A percentile compares a stretch with the other conserved stretches of the same genome.
Evolutionary conservation across 2,797 vertebrate species (phyloP).

Genomic region (Gastrophryne carolinensis): DNA sequence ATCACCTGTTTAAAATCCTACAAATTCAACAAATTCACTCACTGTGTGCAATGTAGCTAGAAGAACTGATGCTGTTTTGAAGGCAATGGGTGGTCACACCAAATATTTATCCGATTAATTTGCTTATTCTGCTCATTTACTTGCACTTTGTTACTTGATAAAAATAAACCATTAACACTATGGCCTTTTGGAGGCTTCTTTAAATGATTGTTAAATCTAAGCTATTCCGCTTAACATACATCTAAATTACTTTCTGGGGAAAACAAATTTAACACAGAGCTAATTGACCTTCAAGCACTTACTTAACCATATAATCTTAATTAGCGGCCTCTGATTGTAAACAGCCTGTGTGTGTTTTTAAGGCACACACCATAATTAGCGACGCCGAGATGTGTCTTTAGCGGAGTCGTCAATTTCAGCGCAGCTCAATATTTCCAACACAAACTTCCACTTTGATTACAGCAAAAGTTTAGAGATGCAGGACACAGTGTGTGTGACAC

Average conservation of each 20-base stretch:
- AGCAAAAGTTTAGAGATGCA: too few relatives aligned
- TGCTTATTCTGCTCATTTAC: too few relatives aligned
- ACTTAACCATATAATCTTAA: not conserved
- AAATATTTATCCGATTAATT: too few relatives aligned
- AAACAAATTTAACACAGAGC: not conserved
- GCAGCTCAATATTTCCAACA: not conserved
- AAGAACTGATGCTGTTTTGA: too few relatives aligned
- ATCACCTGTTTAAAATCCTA: too few relatives aligned
- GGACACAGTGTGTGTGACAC: too few relatives aligned
- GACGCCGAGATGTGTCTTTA: not conserved
- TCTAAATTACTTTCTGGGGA: not conserved
- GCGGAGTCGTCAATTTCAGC: not conserved
- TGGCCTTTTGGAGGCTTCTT: not conserved
- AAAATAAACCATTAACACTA: too few relatives aligned
- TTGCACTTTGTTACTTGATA: too few relatives aligned
- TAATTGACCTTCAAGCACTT: constrained; percentile 9
- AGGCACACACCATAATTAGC: not conserved
- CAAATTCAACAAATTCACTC: too few relatives aligned
- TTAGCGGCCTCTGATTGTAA: not conserved
- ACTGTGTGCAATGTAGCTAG: too few relatives aligned
- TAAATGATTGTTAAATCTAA: not conserved
- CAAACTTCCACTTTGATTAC: not conserved
- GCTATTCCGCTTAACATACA: not conserved
- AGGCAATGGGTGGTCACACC: too few relatives aligned
- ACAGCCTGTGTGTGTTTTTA: not conserved